Conservation (phyloP, 1,140 invertebrate genomes). For the Prorops nasuta region DNA sequence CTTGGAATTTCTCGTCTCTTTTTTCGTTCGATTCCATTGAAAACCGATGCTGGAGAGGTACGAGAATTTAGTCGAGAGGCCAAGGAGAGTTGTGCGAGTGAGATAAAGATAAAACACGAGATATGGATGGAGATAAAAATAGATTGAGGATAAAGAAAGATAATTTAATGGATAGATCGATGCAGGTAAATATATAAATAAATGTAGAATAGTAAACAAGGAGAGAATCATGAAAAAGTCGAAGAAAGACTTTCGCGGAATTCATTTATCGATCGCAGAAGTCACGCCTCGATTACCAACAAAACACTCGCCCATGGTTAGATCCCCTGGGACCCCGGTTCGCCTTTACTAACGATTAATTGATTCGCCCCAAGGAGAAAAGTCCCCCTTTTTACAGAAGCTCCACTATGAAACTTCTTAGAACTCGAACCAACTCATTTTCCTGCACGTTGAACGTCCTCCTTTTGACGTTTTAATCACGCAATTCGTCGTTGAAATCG, state of each 20-base stretch:
- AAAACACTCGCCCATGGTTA: background rate
- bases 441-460: too few species aligned
- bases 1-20: too few species aligned
- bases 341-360: constrained; percentile 23
- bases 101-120: background rate
- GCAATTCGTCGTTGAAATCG: too few species aligned
- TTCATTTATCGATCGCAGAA: constrained; percentile 17
- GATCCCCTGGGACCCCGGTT: background rate
- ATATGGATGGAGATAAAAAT: background rate
- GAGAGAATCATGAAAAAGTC: background rate
- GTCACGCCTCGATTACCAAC: background rate
- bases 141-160: background rate
- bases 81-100: background rate
- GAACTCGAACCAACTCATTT: too few species aligned
- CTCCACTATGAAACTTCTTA: too few species aligned
- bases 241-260: constrained; percentile 3
- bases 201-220: background rate
- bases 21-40: too few species aligned
- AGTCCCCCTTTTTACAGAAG: too few species aligned
- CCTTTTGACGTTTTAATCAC: too few species aligned
- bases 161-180: background rate
- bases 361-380: constrained; percentile 4
- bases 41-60: too few species aligned
- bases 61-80: too few species aligned
- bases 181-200: background rate